Base-by-base conservation (phyloP, 1,140 invertebrate species). In the Whitmania pigra region DNA sequence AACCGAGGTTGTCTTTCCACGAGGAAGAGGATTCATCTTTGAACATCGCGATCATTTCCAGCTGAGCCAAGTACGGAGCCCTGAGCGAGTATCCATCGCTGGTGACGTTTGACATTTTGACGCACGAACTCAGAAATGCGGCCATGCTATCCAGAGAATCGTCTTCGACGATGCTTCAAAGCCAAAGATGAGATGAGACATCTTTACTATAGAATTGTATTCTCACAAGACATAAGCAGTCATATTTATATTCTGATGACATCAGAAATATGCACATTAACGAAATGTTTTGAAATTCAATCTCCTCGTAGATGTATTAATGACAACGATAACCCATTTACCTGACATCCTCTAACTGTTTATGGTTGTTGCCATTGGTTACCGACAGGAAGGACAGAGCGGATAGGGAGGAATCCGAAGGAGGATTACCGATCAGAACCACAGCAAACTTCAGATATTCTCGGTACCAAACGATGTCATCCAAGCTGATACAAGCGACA, bases 11-110 rank as follows among this genome's bases (percentile, higher is more conserved):
- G 71, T 40, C 43, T 57, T 53, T 22, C 67, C 43, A 36, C 71
- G 55, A 7, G 0, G 72, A 69, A 7, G 53, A 63, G 29, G 73
- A 70, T 57, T 72, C 80, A 68, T 84, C 81, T 2, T 83, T 78
- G 71, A 89, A 82, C 77, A 86, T 82, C 79, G 87, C 82, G 83
- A 87, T 87, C 9, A 93, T 82, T 79, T 92, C 89, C 69, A 95
- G 83, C 25, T 88, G 84, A 20, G 91, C 91, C 74, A 94, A 84
- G 81, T 89, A 89, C 0, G 91, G 90, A 3, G 89, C 90, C 69
- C 92, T 79, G 29, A 88, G 79, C 72, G 84, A 84, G 25, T 85
- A 72, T 80, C 43, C 43, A 49, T 49, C 43, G 5, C 3, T 17
- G 43, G 15, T 13, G 13, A 49, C 43, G 43, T 49, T 17, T 13